phyloP scores from a whole-genome alignment of 2,797 vertebrate genomes.

The Labeo calbasu region DNA sequence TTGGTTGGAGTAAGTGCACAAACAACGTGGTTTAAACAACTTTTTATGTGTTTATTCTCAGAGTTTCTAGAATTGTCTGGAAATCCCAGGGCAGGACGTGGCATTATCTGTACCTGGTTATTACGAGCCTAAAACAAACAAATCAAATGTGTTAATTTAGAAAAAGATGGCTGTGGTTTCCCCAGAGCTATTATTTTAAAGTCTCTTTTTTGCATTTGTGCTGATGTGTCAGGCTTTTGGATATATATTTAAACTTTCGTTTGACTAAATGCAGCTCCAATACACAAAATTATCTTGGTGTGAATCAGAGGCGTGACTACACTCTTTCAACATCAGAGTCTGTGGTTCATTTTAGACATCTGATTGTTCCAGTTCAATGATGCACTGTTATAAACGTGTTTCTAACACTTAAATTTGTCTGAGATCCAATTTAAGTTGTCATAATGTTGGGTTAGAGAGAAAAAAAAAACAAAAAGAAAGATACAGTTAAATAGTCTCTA shows the following conservation, averaged over 20 bases:
- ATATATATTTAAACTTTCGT: background rate
- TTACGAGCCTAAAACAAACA: background rate
- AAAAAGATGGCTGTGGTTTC: background rate
- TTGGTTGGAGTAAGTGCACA: background rate
- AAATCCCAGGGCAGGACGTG: background rate
- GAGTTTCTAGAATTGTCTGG: background rate
- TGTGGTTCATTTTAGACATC: background rate
- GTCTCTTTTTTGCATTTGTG: background rate
- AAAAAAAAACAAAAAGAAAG: too few species aligned
- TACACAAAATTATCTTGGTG: background rate
- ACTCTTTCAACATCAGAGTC: background rate
- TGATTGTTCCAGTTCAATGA: background rate
- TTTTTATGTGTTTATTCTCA: background rate
- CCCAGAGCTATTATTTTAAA: background rate
- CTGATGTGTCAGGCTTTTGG: background rate
- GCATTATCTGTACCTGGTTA: slow-evolving; percentile 11
- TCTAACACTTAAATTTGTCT: too few species aligned
- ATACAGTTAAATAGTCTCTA: too few species aligned
- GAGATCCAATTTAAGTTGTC: too few species aligned
- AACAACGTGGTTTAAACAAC: background rate
- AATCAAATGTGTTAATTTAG: slow-evolving; percentile 6
- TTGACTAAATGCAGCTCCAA: background rate
- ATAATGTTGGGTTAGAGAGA: too few species aligned
- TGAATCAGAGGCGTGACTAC: background rate
- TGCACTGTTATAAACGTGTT: too few species aligned